Percentiles rank a stretch among this genome's conserved stretches.
phyloP scores from a whole-genome alignment of 2,888 invertebrate genomes.

The Choristoneura rosaceana region DNA sequence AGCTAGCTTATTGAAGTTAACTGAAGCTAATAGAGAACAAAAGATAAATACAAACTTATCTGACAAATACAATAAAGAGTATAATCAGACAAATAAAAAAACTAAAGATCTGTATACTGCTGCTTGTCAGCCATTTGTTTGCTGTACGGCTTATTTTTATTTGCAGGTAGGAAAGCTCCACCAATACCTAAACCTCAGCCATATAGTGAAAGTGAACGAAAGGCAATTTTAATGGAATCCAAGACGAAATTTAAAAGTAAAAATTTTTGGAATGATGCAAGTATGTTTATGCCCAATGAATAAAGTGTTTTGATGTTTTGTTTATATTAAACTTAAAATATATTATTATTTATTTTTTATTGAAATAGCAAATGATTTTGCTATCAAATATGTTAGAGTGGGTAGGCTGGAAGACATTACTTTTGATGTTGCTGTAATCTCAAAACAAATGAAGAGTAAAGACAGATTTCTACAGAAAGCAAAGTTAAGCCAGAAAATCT shows the following conservation, averaged over 20 bases:
- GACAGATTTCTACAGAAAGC: too few relatives aligned
- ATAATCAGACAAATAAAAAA: too few relatives aligned
- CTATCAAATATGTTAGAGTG: too few relatives aligned
- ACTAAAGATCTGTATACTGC: not conserved
- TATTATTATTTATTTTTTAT: not conserved
- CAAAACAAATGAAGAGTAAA: too few relatives aligned
- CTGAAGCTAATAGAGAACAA: too few relatives aligned
- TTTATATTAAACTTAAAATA: conserved; percentile 8
- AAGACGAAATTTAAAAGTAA: conserved; percentile 68
- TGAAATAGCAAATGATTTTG: too few relatives aligned
- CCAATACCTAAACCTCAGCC: conserved; percentile 48
- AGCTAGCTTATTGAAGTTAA: too few relatives aligned
- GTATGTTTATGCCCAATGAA: conserved; percentile 54
- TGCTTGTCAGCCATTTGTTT: not conserved
- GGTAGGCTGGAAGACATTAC: too few relatives aligned
- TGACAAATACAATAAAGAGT: too few relatives aligned
- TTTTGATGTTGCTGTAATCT: not conserved
- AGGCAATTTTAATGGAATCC: conserved; percentile 54
- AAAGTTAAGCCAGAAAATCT: too few relatives aligned
- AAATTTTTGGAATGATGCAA: conserved; percentile 64
- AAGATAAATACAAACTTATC: too few relatives aligned
- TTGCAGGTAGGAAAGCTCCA: conserved; percentile 4
- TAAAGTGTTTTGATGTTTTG: conserved; percentile 10
- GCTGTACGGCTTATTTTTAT: not conserved
- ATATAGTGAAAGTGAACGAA: conserved; percentile 60